phyloP scores from a whole-genome alignment of 2,888 invertebrate genomes.

The Abrostola triplasia region DNA sequence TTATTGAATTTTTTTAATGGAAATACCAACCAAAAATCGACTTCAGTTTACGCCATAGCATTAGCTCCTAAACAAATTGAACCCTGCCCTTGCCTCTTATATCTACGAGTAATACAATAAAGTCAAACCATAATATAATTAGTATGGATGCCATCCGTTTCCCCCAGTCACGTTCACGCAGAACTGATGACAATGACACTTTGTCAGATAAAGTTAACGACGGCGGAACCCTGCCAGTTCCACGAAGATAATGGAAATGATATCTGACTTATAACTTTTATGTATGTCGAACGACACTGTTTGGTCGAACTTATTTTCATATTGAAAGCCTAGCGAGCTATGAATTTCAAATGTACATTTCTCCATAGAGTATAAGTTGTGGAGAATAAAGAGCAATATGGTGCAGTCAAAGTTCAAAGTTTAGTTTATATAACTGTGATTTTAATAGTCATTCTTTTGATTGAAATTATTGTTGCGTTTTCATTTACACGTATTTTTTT shows the following conservation, averaged over 20 bases:
- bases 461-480: too few species aligned
- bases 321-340: too few species aligned
- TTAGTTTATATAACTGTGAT: too few species aligned
- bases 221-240: constrained; percentile 5
- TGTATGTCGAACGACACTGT: neutral
- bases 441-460: too few species aligned
- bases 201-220: constrained; percentile 23
- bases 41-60: too few species aligned
- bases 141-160: neutral
- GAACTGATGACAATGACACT: constrained; percentile 32
- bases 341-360: too few species aligned
- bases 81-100: neutral
- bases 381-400: too few species aligned
- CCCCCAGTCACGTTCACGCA: constrained; percentile 16
- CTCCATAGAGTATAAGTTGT: too few species aligned
- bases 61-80: neutral
- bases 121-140: neutral
- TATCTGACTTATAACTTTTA: constrained; percentile 2
- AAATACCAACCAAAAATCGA: too few species aligned
- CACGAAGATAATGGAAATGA: constrained; percentile 1
- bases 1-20: neutral
- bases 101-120: neutral
- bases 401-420: too few species aligned
- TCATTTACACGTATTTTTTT: too few species aligned
- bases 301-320: too few species aligned